Conservation (phyloP, 2,888 invertebrate genomes). For the Molorchus minor region DNA sequence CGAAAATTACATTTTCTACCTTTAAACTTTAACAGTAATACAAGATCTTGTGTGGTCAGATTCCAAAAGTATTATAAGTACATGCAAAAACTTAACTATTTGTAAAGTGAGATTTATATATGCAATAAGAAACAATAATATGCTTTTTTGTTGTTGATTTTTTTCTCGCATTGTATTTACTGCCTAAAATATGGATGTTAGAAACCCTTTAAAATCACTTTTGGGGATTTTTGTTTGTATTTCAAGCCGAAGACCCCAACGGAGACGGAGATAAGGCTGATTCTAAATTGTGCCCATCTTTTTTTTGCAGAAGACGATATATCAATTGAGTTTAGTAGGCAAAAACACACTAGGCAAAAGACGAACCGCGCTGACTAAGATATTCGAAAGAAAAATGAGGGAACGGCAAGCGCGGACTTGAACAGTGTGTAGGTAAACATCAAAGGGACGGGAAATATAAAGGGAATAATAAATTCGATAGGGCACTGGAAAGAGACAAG, state of each 20-base stretch:
- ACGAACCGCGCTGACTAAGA: constrained; percentile 44
- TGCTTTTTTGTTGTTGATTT: no score
- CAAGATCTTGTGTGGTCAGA: no score
- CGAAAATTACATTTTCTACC: no score
- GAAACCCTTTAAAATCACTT: neutral
- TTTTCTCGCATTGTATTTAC: no score
- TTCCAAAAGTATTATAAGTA: no score
- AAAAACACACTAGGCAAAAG: constrained; percentile 24
- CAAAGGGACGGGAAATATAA: constrained; percentile 55
- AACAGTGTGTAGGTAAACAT: constrained; percentile 53
- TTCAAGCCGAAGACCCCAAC: constrained; percentile 1
- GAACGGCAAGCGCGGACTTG: constrained; percentile 39
- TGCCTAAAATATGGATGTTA: neutral
- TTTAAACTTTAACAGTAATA: no score
- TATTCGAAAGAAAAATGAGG: constrained; percentile 42
- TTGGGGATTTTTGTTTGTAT: neutral
- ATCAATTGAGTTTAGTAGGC: constrained; percentile 33
- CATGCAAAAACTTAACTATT: no score
- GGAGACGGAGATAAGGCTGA: constrained; percentile 1
- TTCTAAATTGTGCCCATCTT: constrained; percentile 3
- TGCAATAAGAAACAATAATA: no score
- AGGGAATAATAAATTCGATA: constrained; percentile 57
- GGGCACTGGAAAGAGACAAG: constrained; percentile 50
- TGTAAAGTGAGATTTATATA: no score
- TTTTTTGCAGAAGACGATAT: constrained; percentile 22